A percentile compares a stretch with the other conserved stretches of the same genome.
Conservation (phyloP, 2,113 vertebrate species). For the Hyperopisus bebe region DNA sequence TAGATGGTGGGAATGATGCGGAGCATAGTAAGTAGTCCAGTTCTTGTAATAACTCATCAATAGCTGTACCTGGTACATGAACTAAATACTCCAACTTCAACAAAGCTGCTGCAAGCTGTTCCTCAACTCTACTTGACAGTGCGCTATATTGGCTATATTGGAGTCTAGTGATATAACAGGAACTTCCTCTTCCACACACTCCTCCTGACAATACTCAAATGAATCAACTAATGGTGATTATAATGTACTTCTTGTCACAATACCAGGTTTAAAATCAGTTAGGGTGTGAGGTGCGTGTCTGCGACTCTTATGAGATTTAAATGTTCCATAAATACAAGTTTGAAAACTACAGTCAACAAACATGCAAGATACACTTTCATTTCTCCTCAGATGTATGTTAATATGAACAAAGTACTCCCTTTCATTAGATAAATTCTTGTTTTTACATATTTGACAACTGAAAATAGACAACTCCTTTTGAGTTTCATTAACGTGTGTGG, state of each 20-base stretch:
- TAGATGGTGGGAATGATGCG: not conserved
- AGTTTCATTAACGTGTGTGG: not conserved
- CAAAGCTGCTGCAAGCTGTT: conserved; percentile 21
- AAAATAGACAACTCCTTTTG: not conserved
- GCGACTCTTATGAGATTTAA: conserved; percentile 15
- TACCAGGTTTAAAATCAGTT: conserved; percentile 22
- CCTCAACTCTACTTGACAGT: not conserved
- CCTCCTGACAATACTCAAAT: not conserved
- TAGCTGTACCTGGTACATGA: conserved; percentile 17
- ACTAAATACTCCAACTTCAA: conserved; percentile 15
- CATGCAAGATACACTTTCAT: not conserved
- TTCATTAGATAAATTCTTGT: not conserved
- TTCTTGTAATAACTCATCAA: conserved; percentile 28
- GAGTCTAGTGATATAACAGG: not conserved
- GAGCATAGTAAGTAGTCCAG: conserved; percentile 20
- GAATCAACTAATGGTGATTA: not conserved
- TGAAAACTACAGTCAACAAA: not conserved
- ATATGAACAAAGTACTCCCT: not conserved
- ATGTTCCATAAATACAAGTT: not conserved
- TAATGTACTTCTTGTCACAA: conserved; percentile 1
- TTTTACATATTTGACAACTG: not conserved
- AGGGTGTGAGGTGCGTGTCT: conserved; percentile 22
- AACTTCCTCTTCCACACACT: not conserved
- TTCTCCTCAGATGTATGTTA: not conserved
- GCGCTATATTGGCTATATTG: not conserved